Base-by-base conservation (phyloP, 92 coral and sea anemone species). In the Anthopleura xanthogrammica region DNA sequence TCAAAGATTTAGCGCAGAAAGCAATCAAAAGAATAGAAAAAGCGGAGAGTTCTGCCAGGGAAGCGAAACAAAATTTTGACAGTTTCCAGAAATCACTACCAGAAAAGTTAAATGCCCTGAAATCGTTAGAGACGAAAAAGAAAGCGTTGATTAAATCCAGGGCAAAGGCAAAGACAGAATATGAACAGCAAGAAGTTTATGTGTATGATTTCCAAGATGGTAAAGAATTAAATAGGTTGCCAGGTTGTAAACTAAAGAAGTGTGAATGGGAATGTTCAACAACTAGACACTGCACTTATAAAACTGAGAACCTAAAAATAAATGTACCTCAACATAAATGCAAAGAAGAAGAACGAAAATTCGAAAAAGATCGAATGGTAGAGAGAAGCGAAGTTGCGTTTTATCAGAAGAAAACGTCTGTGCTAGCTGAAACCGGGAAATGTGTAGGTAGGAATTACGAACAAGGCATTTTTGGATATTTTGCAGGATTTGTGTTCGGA, bases 21-120 rank as follows among this genome's bases (percentile, higher is more conserved):
- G 88, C 92, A 41, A 43, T 29, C 5, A 39, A 52, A 17, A 82
- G 89, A 58, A 83, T 89, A 7, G 17, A 65, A 65, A 77, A 60
- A 54, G 86, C 89, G 6, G 83, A 85, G 42, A 50, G 3, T 12
- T 76, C 71, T 52, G 84, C 77, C 29, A 46, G 40, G 46, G 83
- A 64, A 40, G 58, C 72, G 6, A 12, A 22, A 52, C 60, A 20
- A 1, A 66, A 64, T 52, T 75, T 80, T 24, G 60, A 20, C 11
- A 23, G 20, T 62, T 64, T 80, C 62, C 66, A 80, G 76, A 41
- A 65, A 65, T 46, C 57, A 9, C 41, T 79, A 12, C 29, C 41
- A 39, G 55, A 58, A 79, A 22, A 7, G 73, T 2, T 41, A 12
- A 19, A 60, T 9, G 46, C 68, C 24, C 36, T 29, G 4, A 12